phyloP scores from a whole-genome alignment of 37 sponge, comb jelly and placozoan genomes.

The Chondrosia reniformis region DNA sequence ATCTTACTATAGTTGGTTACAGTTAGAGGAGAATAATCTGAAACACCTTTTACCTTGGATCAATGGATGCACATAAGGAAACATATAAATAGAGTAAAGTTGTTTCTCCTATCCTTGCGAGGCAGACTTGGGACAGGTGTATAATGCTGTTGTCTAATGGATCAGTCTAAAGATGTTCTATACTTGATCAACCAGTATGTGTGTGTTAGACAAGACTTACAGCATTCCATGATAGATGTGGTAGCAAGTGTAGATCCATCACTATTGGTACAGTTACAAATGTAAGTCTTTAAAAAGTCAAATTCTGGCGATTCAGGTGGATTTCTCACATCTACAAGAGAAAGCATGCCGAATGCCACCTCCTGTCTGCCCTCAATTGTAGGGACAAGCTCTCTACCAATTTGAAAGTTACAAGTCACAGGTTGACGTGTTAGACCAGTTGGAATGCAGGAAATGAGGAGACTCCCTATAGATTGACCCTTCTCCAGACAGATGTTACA shows the following conservation, averaged over 20 bases:
- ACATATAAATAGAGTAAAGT: too few relatives aligned
- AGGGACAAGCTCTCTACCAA: neutral
- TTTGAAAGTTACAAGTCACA: slow-evolving; percentile 1
- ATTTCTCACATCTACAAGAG: neutral
- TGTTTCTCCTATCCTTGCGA: too few relatives aligned
- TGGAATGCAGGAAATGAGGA: neutral
- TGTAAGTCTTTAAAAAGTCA: slow-evolving; percentile 16
- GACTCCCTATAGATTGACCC: neutral
- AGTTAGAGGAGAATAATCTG: too few relatives aligned
- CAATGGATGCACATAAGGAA: too few relatives aligned
- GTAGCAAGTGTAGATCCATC: slow-evolving; percentile 5
- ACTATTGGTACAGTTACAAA: slow-evolving; percentile 1
- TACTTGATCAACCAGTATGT: too few relatives aligned
- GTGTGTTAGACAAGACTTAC: neutral
- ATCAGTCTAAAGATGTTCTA: too few relatives aligned
- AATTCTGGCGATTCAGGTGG: slow-evolving; percentile 8
- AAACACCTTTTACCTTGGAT: too few relatives aligned
- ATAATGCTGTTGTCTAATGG: too few relatives aligned
- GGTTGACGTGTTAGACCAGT: neutral
- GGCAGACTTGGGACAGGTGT: too few relatives aligned
- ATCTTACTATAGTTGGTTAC: too few relatives aligned
- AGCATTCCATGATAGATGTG: neutral
- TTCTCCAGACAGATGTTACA: slow-evolving; percentile 2
- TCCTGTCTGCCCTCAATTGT: neutral
- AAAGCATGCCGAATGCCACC: neutral